Evolutionary conservation across 2,888 invertebrate species (phyloP).

Genomic region (Lordiphosa fenestrarum): DNA sequence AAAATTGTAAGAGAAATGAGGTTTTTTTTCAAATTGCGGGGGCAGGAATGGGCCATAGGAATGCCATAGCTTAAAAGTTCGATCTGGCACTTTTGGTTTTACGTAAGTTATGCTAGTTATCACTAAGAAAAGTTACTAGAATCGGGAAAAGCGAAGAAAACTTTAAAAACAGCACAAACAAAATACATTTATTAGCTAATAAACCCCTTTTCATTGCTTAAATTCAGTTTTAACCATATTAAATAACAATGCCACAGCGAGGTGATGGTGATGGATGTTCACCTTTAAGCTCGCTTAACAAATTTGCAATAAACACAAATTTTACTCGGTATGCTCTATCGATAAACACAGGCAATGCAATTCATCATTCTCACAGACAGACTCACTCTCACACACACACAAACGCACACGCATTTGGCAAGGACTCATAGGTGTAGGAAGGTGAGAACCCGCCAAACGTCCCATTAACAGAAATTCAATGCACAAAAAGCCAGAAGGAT

Average conservation of each 20-base stretch:
- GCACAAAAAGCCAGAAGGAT: conserved; percentile 52
- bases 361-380: conserved; percentile 60
- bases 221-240: too few species aligned
- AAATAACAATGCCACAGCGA: conserved; percentile 1
- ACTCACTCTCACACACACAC: conserved; percentile 18
- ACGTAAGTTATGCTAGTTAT: too few species aligned
- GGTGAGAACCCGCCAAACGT: conserved; percentile 40
- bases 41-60: too few species aligned
- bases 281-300: conserved; percentile 51
- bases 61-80: too few species aligned
- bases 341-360: conserved; percentile 55
- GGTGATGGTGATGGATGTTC: conserved; percentile 39
- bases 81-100: too few species aligned
- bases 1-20: too few species aligned
- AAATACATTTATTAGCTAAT: too few species aligned
- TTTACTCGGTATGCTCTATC: conserved; percentile 28
- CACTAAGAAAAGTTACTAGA: too few species aligned
- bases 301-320: conserved; percentile 59
- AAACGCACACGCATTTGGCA: conserved; percentile 8
- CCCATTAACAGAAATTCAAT: conserved; percentile 73
- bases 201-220: too few species aligned
- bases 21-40: too few species aligned
- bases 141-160: too few species aligned
- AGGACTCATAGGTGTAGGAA: conserved; percentile 18
- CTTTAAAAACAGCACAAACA: too few species aligned